Conservation (phyloP, 2,888 invertebrate genomes). For the Parasteatoda lunata region DNA sequence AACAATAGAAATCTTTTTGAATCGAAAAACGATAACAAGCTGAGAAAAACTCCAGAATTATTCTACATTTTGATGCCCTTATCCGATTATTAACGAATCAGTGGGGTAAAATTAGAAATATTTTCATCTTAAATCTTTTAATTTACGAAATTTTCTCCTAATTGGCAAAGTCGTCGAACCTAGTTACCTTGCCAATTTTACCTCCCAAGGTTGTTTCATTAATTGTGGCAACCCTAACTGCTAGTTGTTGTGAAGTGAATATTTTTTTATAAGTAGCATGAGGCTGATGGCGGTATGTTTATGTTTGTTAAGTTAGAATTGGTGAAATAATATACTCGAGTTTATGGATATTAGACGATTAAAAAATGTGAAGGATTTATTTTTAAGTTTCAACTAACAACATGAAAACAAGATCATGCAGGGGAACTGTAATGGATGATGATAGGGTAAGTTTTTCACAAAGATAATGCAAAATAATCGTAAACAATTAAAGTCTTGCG, state of each 20-base stretch:
- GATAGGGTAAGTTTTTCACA: constrained; percentile 51
- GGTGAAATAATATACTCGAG: constrained; percentile 13
- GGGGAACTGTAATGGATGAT: constrained; percentile 40
- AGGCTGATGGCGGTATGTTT: constrained; percentile 60
- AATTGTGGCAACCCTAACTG: constrained; percentile 50
- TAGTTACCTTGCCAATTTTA: constrained; percentile 12
- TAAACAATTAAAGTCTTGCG: constrained; percentile 46
- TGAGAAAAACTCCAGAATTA: too few species aligned
- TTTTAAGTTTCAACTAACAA: not conserved
- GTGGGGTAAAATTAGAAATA: too few species aligned
- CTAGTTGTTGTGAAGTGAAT: constrained; percentile 49
- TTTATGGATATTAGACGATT: not conserved
- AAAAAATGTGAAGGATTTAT: constrained; percentile 32
- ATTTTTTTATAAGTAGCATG: constrained; percentile 48
- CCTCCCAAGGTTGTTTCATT: constrained; percentile 46
- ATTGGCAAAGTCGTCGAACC: too few species aligned
- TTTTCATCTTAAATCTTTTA: too few species aligned
- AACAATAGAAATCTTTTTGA: too few species aligned
- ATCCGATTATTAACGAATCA: too few species aligned
- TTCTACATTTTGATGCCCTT: too few species aligned
- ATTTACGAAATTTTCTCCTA: too few species aligned
- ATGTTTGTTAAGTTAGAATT: constrained; percentile 52
- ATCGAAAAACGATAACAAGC: too few species aligned
- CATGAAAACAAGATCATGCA: constrained; percentile 62
- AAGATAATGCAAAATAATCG: constrained; percentile 25